Base-by-base conservation (phyloP, 2,797 vertebrate species). In the Sciurus carolinensis region DNA sequence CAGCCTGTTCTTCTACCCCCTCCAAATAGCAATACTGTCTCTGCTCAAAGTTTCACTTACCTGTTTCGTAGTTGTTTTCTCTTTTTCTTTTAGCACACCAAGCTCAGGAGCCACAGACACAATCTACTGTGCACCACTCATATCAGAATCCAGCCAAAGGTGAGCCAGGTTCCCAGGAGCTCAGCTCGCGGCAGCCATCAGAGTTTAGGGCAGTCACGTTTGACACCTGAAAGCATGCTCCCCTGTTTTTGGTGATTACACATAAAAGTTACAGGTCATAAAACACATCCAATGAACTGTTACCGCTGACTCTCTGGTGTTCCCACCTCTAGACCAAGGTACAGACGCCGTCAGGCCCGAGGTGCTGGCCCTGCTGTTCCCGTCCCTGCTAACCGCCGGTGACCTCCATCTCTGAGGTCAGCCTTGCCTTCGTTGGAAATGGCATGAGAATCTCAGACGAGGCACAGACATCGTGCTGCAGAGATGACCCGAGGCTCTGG, bases 381-480 rank as follows among this genome's bases (percentile, higher is more conserved):
- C 18, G 2, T 14, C 42, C 1, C 15, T 9, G 1, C 30, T 24
- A 20, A 4, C 28, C 20, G 1, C 33, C 72, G 17, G 7, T 24
- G 54, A 18, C 76, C 76, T 18, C 50, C 33, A 11, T 24, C 22
- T 4, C 91, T 36, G 3, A 12, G 1, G 7, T 33, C 54, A 42
- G 13, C 39, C 22, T 9, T 24, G 26, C 44, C 15, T 36, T 1
- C 2, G n/a, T 83, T n/a, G 47, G n/a, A 20, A 47, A 54, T 91
- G 33, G 57, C 26, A 9, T 47, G 15, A 17, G 44, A 5, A 62
- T 44, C 30, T 77, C 26, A 33, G 62, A 8, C 2, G 2, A 11
- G 52, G 42, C 39, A 9, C 3, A 33, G 71, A 52, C 12, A 26
- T 5, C 18, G 6, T 28, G 24, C 30, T 11, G 24, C 5, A 33